These are phyloP conservation scores for Phocoena sinus DNA, from an alignment of 2,113 vertebrate genomes.

Conservation along the genomic window DNA sequence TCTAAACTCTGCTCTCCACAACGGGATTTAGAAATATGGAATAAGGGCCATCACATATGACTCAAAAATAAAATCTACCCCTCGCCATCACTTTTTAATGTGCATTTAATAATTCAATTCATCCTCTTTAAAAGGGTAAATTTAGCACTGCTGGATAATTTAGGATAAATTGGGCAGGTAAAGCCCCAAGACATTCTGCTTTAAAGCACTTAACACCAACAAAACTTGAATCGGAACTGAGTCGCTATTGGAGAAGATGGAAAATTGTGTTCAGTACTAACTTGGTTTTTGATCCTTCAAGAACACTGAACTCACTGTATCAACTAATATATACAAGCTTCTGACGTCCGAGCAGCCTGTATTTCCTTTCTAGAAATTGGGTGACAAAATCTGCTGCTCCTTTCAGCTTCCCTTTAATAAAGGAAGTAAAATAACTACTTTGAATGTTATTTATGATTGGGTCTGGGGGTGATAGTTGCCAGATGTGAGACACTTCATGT, in stretches of 20 bases:
- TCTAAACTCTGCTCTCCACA: background rate
- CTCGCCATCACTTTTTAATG: background rate
- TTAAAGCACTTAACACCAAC: background rate
- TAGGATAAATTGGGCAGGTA: background rate
- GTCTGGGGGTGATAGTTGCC: conserved; percentile 19
- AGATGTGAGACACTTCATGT: conserved; percentile 11
- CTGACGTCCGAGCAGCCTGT: background rate
- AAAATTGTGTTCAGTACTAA: background rate
- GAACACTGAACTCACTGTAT: background rate
- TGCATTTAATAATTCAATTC: background rate
- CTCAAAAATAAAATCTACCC: background rate
- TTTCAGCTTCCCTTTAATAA: conserved; percentile 40
- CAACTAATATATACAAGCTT: background rate
- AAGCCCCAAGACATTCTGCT: background rate
- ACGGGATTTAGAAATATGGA: background rate
- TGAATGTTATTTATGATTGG: conserved; percentile 42
- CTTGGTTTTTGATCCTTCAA: conserved; percentile 22
- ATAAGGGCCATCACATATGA: background rate
- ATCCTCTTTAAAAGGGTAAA: background rate
- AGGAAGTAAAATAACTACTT: conserved; percentile 35
- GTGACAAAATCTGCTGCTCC: background rate
- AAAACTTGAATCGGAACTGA: background rate
- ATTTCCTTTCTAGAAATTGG: conserved; percentile 36
- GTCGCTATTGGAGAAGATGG: background rate
- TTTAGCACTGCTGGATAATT: background rate